Conservation (phyloP, 2,888 invertebrate genomes). For the Apamea monoglypha region DNA sequence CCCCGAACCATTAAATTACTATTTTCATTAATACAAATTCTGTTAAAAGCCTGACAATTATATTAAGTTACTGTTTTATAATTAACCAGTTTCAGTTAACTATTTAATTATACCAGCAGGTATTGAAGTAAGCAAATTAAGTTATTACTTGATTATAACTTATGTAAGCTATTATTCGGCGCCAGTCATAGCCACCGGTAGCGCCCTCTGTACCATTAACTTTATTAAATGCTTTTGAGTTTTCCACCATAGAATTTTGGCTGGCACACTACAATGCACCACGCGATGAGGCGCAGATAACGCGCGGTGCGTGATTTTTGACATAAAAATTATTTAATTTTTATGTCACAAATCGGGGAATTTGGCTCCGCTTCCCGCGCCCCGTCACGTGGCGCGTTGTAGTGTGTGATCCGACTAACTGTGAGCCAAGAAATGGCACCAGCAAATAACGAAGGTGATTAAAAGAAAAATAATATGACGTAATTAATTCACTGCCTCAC, state of each 20-base stretch:
- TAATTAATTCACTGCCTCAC: slow-evolving; percentile 26
- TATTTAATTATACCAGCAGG: slow-evolving; percentile 14
- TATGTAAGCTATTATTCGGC: slow-evolving; percentile 11
- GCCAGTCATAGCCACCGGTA: neutral
- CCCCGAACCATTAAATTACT: neutral
- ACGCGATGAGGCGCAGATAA: no score
- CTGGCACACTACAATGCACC: no score
- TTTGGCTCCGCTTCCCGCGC: no score
- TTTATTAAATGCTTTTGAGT: slow-evolving; percentile 17
- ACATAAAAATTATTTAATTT: no score
- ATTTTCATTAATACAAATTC: neutral
- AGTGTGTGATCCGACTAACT: no score
- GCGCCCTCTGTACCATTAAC: slow-evolving; percentile 16
- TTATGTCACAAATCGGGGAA: no score
- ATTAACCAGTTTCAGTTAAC: slow-evolving; percentile 6
- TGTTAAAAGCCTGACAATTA: neutral
- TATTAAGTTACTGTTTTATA: slow-evolving; percentile 8
- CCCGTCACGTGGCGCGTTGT: no score
- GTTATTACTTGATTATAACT: slow-evolving; percentile 23
- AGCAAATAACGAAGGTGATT: neutral
- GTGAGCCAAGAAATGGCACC: slow-evolving; percentile 3
- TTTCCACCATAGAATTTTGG: neutral
- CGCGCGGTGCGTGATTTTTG: no score
- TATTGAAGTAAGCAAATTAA: slow-evolving; percentile 18
- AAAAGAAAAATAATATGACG: slow-evolving; percentile 1